Evolutionary conservation across 2,113 vertebrate genomes (phyloP), one percentile per base, ranked within the genome.

Genomic region (Spheniscus mendiculus): DNA sequence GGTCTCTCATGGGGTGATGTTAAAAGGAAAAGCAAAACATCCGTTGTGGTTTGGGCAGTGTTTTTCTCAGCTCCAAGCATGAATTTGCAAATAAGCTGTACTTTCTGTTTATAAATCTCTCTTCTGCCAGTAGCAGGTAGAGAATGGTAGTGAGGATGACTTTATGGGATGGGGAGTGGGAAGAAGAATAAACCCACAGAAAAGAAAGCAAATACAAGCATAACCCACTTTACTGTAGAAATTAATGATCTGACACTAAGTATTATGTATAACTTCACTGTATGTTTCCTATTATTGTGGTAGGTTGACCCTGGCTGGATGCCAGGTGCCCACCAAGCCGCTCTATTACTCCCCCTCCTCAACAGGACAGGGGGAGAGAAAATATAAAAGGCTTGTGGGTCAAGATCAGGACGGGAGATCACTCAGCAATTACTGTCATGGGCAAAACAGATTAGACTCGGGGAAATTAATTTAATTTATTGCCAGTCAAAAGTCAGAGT

Each of bases 391-490:
- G 8, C 16, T 62, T 7, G 8, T 63, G 26, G 36, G 26, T 29
- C 11, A 8, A 63, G 36, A 40, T 40, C 11, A 40, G 61, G 61
- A 29, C 11, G 25, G 16, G 26, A 29, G 26, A 18, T 62, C 36
- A 62, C 25, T 65, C 49, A 65, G 13, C 30, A 65, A n/a, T 17
- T 53, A 44, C 38, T 0, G 0, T 42, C 49, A 66, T 2, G 3
- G 61, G 6, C 18, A 53, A 66, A 66, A 44, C 32, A 53, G 61
- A 40, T 17, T 63, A 3, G 1, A 29, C 36, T 63, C 1, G 11
- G 25, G 17, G 11, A 63, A 40, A 27, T 38, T 18, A 38, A 62
- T 62, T 62, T 62, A 27, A 62, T 38, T 36, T 59, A 62, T 62
- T 40, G 25, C 17, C 16, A 63, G 40, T 63, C 16, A 40, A 63